These are phyloP conservation scores for Agrilus mali DNA, from an alignment of 2,888 invertebrate species.

Conservation along the genomic window DNA sequence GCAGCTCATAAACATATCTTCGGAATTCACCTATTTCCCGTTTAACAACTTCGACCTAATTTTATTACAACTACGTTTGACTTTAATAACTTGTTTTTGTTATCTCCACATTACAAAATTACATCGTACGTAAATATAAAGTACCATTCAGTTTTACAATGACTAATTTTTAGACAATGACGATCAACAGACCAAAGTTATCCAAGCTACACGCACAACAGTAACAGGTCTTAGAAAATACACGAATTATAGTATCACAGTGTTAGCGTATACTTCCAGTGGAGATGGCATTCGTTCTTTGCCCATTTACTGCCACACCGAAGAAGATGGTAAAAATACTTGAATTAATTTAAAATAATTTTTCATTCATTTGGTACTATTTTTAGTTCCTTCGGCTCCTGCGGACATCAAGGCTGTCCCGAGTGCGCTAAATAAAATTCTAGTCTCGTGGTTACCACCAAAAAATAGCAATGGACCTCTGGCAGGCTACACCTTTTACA, in stretches of 20 bases:
- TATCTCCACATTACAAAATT: too few species aligned
- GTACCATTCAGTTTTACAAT: too few species aligned
- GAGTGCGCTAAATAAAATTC: slow-evolving; percentile 71
- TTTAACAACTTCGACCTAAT: too few species aligned
- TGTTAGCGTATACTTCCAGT: slow-evolving; percentile 75
- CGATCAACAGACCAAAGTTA: slow-evolving; percentile 65
- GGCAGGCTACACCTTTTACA: slow-evolving; percentile 72
- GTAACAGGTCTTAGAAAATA: slow-evolving; percentile 68
- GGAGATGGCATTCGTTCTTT: slow-evolving; percentile 81
- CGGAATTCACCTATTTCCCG: too few species aligned
- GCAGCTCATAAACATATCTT: too few species aligned
- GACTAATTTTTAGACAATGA: slow-evolving; percentile 46
- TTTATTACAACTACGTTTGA: too few species aligned
- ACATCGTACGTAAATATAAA: too few species aligned
- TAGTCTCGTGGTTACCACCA: slow-evolving; percentile 85
- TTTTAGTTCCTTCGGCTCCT: slow-evolving; percentile 74
- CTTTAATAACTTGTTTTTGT: too few species aligned
- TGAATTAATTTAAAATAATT: background rate
- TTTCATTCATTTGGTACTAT: slow-evolving; percentile 3
- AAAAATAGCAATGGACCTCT: slow-evolving; percentile 71
- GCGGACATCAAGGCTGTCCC: slow-evolving; percentile 84
- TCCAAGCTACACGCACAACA: slow-evolving; percentile 53
- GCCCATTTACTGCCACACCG: slow-evolving; percentile 75
- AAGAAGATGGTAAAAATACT: slow-evolving; percentile 64
- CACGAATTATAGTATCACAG: slow-evolving; percentile 87